These are phyloP conservation scores for Macaria liturata DNA, from an alignment of 2,888 invertebrate genomes.

Conservation along the genomic window DNA sequence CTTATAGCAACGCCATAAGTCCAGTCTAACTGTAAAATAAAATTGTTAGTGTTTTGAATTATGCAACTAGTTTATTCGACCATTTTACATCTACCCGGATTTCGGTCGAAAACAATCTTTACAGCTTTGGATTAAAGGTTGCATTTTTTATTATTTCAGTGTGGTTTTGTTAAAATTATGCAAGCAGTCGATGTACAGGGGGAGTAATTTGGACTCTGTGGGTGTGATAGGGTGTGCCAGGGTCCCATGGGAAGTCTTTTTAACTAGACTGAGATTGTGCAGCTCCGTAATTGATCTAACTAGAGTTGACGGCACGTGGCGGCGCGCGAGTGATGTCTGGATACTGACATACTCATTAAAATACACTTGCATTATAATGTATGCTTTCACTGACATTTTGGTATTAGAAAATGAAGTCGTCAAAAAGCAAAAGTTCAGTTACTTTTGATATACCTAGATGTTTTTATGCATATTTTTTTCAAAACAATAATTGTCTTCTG, in stretches of 20 bases:
- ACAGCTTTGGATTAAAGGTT: slow-evolving; percentile 40
- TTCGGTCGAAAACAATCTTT: slow-evolving; percentile 46
- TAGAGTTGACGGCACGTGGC: slow-evolving; percentile 5
- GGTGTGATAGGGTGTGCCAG: slow-evolving; percentile 55
- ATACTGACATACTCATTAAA: no score
- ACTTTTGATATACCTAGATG: no score
- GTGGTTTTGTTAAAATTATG: slow-evolving; percentile 53
- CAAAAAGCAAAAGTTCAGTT: no score
- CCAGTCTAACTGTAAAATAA: slow-evolving; percentile 25
- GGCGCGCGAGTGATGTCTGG: no score
- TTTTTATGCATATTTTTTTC: no score
- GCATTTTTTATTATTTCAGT: slow-evolving; percentile 5
- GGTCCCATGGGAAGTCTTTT: slow-evolving; percentile 37
- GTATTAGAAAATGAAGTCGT: no score
- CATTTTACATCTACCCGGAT: slow-evolving; percentile 38
- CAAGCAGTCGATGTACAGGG: slow-evolving; percentile 49
- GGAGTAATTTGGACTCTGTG: slow-evolving; percentile 49
- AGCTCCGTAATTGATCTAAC: slow-evolving; percentile 27
- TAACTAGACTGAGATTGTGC: slow-evolving; percentile 22
- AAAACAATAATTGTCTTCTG: no score
- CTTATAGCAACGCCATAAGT: slow-evolving; percentile 35
- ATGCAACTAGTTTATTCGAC: slow-evolving; percentile 70
- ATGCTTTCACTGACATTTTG: no score
- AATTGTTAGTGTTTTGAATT: slow-evolving; percentile 57
- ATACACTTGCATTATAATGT: no score